Percentiles rank a stretch among this genome's conserved stretches.
Conservation (phyloP, 2,888 invertebrate genomes). For the Dasypogon diadema region DNA sequence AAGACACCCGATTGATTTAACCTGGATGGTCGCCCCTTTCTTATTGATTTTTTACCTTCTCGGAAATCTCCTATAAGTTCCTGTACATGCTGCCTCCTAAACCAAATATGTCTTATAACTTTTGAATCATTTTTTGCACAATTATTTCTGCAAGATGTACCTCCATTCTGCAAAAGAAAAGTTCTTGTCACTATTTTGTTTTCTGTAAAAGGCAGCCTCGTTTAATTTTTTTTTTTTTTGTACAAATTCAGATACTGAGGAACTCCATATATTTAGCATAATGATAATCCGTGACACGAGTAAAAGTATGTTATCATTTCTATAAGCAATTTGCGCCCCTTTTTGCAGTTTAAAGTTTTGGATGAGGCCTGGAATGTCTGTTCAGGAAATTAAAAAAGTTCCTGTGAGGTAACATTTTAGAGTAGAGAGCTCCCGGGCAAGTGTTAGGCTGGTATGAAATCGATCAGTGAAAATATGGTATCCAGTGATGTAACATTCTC, state of each 20-base stretch:
- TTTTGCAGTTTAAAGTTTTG: not conserved
- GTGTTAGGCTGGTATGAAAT: not conserved
- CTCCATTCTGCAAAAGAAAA: not conserved
- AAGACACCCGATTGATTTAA: no score
- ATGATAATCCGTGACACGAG: no score
- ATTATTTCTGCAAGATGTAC: not conserved
- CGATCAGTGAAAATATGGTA: not conserved
- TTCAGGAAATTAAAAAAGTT: not conserved
- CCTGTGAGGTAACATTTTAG: constrained; percentile 4
- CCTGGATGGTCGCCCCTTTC: not conserved
- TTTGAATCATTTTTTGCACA: not conserved
- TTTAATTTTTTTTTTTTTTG: not conserved
- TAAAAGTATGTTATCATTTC: no score
- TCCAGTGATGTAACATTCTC: not conserved
- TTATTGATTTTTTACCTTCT: not conserved
- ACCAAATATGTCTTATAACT: not conserved
- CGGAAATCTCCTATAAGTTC: not conserved
- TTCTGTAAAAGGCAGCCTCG: constrained; percentile 9
- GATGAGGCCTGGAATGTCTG: constrained; percentile 2
- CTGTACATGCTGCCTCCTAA: not conserved
- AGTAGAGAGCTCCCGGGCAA: not conserved
- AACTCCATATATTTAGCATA: no score
- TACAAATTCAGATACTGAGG: not conserved
- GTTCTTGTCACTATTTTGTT: not conserved
- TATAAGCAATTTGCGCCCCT: no score